These are phyloP conservation scores for Conops quadrifasciatus DNA, from an alignment of 2,888 invertebrate genomes.

Conservation along the genomic window DNA sequence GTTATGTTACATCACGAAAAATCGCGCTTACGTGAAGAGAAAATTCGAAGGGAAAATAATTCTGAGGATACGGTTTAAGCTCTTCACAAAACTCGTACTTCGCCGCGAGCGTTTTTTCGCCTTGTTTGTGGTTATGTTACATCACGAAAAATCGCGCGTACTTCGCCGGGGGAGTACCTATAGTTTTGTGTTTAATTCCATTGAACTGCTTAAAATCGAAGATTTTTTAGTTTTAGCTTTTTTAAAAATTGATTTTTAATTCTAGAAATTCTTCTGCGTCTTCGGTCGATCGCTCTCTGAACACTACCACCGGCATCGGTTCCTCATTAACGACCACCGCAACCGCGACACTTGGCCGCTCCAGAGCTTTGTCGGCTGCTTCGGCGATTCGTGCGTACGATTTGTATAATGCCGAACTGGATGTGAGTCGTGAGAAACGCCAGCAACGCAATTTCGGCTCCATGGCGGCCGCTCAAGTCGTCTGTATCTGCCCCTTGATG, in stretches of 20 bases:
- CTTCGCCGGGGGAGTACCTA: too few species aligned
- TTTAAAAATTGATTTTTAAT: too few species aligned
- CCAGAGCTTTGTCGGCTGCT: constrained; percentile 38
- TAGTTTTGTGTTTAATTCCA: too few species aligned
- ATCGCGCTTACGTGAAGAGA: too few species aligned
- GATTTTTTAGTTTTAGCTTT: too few species aligned
- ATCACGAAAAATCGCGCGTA: too few species aligned
- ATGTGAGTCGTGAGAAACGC: constrained; percentile 71
- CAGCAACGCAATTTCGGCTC: constrained; percentile 74
- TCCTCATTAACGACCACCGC: constrained; percentile 47
- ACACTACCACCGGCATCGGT: constrained; percentile 40
- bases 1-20: too few species aligned
- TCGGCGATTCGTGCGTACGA: constrained; percentile 63
- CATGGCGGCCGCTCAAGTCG: constrained; percentile 73
- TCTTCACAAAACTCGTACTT: not conserved
- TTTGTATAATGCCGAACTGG: constrained; percentile 68
- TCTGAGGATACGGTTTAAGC: not conserved
- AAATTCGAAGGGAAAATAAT: too few species aligned
- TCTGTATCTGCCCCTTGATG: constrained; percentile 75
- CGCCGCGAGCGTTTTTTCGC: too few species aligned
- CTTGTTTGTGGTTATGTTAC: not conserved
- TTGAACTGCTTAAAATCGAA: too few species aligned
- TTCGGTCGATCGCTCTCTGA: constrained; percentile 54
- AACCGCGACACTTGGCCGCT: constrained; percentile 37
- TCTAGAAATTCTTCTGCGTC: constrained; percentile 61